These are phyloP conservation scores for Oreotragus oreotragus DNA, from an alignment of 2,113 vertebrate species.

Conservation along the genomic window DNA sequence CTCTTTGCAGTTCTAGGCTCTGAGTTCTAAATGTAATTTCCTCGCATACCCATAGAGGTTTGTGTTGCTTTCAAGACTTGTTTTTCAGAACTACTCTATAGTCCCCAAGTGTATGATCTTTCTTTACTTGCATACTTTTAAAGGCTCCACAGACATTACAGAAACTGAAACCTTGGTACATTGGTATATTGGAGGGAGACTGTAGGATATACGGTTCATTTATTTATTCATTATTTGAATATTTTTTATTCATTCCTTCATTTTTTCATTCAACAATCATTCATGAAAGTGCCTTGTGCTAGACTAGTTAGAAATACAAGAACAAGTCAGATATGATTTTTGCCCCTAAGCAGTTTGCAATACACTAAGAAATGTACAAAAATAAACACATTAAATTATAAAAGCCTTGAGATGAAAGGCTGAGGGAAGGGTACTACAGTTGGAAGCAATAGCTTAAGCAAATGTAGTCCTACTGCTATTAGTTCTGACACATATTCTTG, in stretches of 20 bases:
- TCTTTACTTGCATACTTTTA: neutral
- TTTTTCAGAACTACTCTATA: constrained; percentile 19
- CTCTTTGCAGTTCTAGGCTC: neutral
- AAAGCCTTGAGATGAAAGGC: neutral
- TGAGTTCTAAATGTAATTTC: neutral
- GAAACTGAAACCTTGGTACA: neutral
- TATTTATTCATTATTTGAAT: constrained; percentile 15
- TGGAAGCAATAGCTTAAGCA: neutral
- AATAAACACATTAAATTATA: neutral
- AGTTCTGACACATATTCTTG: constrained; percentile 7
- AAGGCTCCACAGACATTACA: neutral
- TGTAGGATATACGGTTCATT: neutral
- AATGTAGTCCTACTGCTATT: neutral
- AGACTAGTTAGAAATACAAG: neutral
- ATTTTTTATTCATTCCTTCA: neutral
- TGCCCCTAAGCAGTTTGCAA: neutral
- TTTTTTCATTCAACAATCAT: neutral
- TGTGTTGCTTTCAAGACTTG: neutral
- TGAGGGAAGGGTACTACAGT: neutral
- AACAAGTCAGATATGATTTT: neutral
- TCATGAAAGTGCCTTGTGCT: neutral
- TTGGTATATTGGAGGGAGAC: neutral
- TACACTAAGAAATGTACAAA: neutral
- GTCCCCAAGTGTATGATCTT: neutral
- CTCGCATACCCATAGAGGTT: neutral